Percentiles rank a stretch among this genome's conserved stretches.
phyloP scores from a whole-genome alignment of 2,113 vertebrate genomes.

The Lampris incognitus region DNA sequence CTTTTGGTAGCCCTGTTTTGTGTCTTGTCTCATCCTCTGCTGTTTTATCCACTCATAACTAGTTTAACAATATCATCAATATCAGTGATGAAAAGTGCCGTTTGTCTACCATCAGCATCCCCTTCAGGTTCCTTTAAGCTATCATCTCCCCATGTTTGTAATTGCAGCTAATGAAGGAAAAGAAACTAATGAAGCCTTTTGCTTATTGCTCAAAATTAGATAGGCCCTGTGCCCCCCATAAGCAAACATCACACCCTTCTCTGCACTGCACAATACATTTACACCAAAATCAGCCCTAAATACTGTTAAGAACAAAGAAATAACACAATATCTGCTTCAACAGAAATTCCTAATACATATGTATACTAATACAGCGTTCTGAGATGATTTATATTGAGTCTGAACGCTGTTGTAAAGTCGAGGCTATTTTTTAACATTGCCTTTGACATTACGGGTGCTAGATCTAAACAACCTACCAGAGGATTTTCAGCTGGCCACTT shows the following conservation, averaged over 20 bases:
- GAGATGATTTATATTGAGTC: too few relatives aligned
- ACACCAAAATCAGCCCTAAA: not conserved
- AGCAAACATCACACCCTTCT: slow-evolving; percentile 10
- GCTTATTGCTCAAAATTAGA: slow-evolving; percentile 34
- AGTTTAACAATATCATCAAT: not conserved
- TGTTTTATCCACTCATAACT: slow-evolving; percentile 30
- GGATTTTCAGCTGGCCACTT: too few relatives aligned
- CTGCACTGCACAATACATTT: not conserved
- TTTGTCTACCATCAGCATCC: slow-evolving; percentile 14
- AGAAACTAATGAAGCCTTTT: slow-evolving; percentile 32
- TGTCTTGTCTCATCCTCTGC: not conserved
- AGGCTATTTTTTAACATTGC: too few relatives aligned
- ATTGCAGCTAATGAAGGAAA: slow-evolving; percentile 39
- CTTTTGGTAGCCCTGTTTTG: not conserved
- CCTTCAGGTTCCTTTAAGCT: slow-evolving; percentile 12
- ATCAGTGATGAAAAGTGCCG: slow-evolving; percentile 25
- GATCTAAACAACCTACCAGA: too few relatives aligned
- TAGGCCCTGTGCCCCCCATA: slow-evolving; percentile 15
- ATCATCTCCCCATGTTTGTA: slow-evolving; percentile 36
- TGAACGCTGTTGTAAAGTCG: too few relatives aligned
- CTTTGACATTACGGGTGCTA: too few relatives aligned
- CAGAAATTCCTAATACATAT: too few relatives aligned
- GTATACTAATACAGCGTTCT: too few relatives aligned
- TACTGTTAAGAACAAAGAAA: slow-evolving; percentile 12
- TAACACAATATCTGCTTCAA: not conserved